These are phyloP conservation scores for Sardinella longiceps DNA, from an alignment of 2,797 vertebrate genomes.

Conservation along the genomic window DNA sequence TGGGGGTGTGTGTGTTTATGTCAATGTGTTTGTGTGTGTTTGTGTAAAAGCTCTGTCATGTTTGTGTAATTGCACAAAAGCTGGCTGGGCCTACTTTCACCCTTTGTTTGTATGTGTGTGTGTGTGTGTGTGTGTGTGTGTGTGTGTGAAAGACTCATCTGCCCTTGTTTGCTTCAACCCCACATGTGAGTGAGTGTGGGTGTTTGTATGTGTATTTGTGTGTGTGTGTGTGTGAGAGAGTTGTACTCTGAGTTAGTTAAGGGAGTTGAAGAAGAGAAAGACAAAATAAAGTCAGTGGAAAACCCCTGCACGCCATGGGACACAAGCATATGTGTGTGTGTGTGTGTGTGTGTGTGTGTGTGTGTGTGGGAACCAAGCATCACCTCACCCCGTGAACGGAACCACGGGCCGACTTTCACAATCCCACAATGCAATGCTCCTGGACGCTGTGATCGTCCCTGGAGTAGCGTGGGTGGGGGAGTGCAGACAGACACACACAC, in stretches of 20 bases:
- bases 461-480: constrained; percentile 21
- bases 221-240: background rate
- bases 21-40: background rate
- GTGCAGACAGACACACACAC: constrained; percentile 7
- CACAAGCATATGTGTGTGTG: too few relatives aligned
- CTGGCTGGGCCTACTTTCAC: too few relatives aligned
- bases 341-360: too few relatives aligned
- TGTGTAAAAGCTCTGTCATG: background rate
- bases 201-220: background rate
- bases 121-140: background rate
- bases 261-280: constrained; percentile 33
- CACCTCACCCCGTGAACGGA: constrained; percentile 27
- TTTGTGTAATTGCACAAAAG: too few relatives aligned
- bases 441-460: constrained; percentile 39
- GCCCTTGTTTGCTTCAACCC: constrained; percentile 25
- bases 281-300: background rate
- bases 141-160: constrained; percentile 31
- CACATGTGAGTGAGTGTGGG: constrained; percentile 39
- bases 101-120: background rate
- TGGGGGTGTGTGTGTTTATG: background rate
- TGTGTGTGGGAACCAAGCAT: constrained; percentile 48
- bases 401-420: constrained; percentile 44
- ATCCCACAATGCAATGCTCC: constrained; percentile 36
- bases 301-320: background rate
- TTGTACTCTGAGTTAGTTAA: constrained; percentile 46